Percentiles rank a stretch among this genome's conserved stretches.
Evolutionary conservation across 2,888 invertebrate genomes (phyloP).

Genomic region (Melanargia galathea): DNA sequence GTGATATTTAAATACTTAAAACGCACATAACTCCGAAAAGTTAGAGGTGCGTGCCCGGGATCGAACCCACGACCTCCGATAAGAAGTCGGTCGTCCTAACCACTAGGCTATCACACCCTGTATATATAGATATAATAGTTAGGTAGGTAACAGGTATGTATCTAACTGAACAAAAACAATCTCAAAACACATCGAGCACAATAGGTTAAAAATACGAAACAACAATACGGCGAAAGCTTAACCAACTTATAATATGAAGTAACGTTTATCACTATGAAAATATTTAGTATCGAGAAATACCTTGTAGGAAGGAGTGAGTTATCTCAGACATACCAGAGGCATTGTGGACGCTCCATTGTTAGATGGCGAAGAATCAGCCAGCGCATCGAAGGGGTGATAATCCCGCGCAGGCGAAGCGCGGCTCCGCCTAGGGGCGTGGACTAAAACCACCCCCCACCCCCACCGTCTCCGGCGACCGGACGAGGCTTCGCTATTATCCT

Average conservation of each 20-base stretch:
- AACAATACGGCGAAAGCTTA: conserved; percentile 8
- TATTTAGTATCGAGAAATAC: conserved; percentile 31
- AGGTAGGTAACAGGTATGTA: no score
- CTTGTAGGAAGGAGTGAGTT: conserved; percentile 35
- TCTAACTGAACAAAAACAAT: neutral
- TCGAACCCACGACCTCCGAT: no score
- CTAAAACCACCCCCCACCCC: conserved; percentile 50
- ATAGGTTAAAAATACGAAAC: neutral
- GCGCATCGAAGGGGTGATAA: conserved; percentile 46
- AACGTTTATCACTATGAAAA: conserved; percentile 32
- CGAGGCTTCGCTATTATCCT: conserved; percentile 76
- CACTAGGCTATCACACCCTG: no score
- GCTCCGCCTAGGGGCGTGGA: conserved; percentile 55
- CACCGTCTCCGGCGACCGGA: conserved; percentile 54
- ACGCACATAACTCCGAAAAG: no score
- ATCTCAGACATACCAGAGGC: conserved; percentile 38
- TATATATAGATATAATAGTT: no score
- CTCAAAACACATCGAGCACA: neutral
- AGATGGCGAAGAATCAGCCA: conserved; percentile 35
- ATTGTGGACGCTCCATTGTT: conserved; percentile 39
- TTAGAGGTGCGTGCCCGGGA: no score
- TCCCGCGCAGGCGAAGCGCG: conserved; percentile 51
- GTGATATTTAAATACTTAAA: no score
- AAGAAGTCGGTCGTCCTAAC: no score
- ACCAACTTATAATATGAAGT: conserved; percentile 20